Evolutionary conservation across 2,797 vertebrate species (phyloP).

Genomic region (Protonibea diacanthus): DNA sequence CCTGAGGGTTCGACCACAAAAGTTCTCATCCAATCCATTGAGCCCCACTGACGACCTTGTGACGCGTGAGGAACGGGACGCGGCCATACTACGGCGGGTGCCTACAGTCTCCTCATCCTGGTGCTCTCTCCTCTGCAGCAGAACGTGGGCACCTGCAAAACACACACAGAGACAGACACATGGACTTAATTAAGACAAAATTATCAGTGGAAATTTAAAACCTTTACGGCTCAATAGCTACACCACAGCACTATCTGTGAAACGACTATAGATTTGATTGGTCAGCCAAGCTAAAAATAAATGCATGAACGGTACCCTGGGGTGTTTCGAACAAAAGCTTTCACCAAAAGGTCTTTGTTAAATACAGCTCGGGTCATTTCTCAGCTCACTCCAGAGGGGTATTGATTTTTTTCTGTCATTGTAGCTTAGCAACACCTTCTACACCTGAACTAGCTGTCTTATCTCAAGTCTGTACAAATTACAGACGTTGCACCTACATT

Average conservation of each 20-base stretch:
- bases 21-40: constrained; percentile 99
- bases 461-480: constrained; percentile 32
- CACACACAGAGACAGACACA: constrained; percentile 56
- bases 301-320: neutral
- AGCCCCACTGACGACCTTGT: constrained; percentile 99
- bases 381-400: constrained; percentile 52
- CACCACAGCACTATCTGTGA: constrained; percentile 1
- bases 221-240: constrained; percentile 16
- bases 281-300: constrained; percentile 33
- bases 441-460: constrained; percentile 49
- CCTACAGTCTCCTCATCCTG: constrained; percentile 97
- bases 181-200: constrained; percentile 33
- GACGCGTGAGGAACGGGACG: constrained; percentile 99
- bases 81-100: constrained; percentile 98
- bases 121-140: constrained; percentile 93
- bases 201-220: constrained; percentile 5
- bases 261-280: neutral
- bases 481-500: constrained; percentile 8
- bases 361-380: constrained; percentile 61
- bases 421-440: constrained; percentile 72
- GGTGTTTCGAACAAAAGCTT: constrained; percentile 42
- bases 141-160: constrained; percentile 83
- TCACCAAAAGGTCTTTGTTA: constrained; percentile 50
- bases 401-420: constrained; percentile 72
- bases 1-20: constrained; percentile 99